These are phyloP conservation scores for Dicrostonyx torquatus DNA, from an alignment of 2,797 vertebrate species.

Conservation along the genomic window DNA sequence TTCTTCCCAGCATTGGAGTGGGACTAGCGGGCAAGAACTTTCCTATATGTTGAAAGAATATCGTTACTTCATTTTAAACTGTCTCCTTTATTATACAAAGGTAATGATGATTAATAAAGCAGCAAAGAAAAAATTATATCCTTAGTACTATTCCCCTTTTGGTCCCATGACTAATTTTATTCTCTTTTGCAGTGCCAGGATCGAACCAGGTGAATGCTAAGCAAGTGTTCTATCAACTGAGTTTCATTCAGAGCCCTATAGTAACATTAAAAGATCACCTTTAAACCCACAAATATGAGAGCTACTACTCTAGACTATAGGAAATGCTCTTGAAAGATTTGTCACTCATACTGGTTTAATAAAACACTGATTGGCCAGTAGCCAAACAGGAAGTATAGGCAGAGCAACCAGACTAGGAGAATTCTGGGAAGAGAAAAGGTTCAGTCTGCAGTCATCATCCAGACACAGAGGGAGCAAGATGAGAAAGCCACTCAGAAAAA, in stretches of 20 bases:
- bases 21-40: not conserved
- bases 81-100: not conserved
- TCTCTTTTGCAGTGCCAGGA: not conserved
- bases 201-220: not conserved
- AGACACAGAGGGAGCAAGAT: no score
- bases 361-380: no score
- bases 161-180: not conserved
- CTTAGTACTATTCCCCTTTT: not conserved
- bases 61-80: conserved; percentile 25
- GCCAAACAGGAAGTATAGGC: no score
- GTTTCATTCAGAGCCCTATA: not conserved
- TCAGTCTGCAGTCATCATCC: no score
- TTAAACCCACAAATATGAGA: not conserved
- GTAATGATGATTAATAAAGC: not conserved
- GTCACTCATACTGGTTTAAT: no score
- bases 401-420: no score
- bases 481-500: no score
- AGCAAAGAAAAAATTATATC: not conserved
- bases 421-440: no score
- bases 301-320: not conserved
- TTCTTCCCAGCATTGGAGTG: not conserved
- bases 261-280: conserved; percentile 19
- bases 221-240: not conserved
- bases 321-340: no score
- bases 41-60: not conserved